These are phyloP conservation scores for Zenarchopterus dispar DNA, from an alignment of 2,797 vertebrate species.

Conservation along the genomic window DNA sequence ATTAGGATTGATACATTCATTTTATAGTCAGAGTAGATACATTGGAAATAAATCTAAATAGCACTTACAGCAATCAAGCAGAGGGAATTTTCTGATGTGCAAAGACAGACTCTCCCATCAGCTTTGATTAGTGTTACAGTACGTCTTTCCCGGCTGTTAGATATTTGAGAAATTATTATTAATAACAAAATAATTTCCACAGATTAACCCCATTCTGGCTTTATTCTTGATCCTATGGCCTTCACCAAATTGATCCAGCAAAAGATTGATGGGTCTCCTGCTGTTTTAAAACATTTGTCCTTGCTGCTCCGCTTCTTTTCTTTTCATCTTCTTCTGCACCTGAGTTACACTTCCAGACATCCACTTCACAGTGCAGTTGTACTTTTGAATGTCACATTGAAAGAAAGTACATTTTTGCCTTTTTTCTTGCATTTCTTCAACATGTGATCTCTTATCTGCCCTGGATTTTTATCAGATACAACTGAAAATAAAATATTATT, in stretches of 20 bases:
- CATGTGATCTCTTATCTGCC: not conserved
- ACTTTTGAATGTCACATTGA: conserved; percentile 83
- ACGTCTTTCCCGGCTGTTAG: conserved; percentile 80
- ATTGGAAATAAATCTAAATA: conserved; percentile 57
- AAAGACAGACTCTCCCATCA: conserved; percentile 82
- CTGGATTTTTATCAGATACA: not conserved
- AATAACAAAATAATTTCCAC: conserved; percentile 87
- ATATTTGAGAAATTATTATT: conserved; percentile 88
- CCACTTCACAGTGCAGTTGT: conserved; percentile 79
- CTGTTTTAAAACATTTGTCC: conserved; percentile 82
- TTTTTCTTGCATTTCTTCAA: not conserved
- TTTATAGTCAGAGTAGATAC: conserved; percentile 27
- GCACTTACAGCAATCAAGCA: conserved; percentile 62
- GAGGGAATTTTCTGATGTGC: conserved; percentile 59
- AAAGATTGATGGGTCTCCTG: conserved; percentile 84
- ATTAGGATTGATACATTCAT: conserved; percentile 48
- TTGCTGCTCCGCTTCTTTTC: conserved; percentile 71
- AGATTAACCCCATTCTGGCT: conserved; percentile 85
- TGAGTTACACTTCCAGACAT: conserved; percentile 48
- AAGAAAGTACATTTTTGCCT: conserved; percentile 49
- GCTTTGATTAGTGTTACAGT: conserved; percentile 84
- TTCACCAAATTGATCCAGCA: conserved; percentile 83
- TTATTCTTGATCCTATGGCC: conserved; percentile 80
- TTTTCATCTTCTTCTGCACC: conserved; percentile 46
- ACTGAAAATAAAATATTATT: no score